Conservation (phyloP, 2,888 invertebrate genomes). For the Diaphora mendica region DNA sequence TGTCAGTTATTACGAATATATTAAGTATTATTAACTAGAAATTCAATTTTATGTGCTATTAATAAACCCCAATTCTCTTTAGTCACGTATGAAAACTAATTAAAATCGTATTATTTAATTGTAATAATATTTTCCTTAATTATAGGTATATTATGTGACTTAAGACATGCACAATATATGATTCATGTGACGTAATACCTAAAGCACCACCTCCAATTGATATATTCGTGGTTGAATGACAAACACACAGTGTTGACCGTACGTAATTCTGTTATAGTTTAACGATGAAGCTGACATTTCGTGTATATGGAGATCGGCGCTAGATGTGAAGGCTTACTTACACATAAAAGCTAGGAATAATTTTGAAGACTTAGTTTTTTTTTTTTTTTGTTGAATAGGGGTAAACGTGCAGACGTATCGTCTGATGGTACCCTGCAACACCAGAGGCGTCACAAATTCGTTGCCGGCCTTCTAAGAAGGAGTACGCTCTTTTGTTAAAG, state of each 20-base stretch:
- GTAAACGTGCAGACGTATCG: too few relatives aligned
- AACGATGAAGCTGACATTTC: conserved; percentile 75
- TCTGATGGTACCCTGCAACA: too few relatives aligned
- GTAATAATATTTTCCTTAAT: conserved; percentile 2
- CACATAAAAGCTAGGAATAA: conserved; percentile 12
- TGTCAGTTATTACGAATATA: too few relatives aligned
- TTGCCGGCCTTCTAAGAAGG: too few relatives aligned
- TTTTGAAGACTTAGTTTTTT: conserved; percentile 4
- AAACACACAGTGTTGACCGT: conserved; percentile 45
- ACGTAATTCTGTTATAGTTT: conserved; percentile 66
- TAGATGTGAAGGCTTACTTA: conserved; percentile 54
- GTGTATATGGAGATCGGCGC: conserved; percentile 71
- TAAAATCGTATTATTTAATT: not conserved
- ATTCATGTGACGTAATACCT: not conserved
- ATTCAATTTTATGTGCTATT: not conserved
- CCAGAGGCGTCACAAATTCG: too few relatives aligned
- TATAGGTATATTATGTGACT: too few relatives aligned
- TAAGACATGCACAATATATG: conserved; percentile 4
- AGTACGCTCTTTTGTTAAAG: too few relatives aligned
- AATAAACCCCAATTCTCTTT: not conserved
- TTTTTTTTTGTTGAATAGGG: too few relatives aligned
- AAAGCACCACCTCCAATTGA: conserved; percentile 34
- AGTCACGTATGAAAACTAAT: not conserved
- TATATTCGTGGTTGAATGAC: conserved; percentile 47
- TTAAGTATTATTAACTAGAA: too few relatives aligned